Evolutionary conservation across 2,113 vertebrate species (phyloP), one percentile per base, ranked within the genome.

Genomic region (Regulus satrapa): DNA sequence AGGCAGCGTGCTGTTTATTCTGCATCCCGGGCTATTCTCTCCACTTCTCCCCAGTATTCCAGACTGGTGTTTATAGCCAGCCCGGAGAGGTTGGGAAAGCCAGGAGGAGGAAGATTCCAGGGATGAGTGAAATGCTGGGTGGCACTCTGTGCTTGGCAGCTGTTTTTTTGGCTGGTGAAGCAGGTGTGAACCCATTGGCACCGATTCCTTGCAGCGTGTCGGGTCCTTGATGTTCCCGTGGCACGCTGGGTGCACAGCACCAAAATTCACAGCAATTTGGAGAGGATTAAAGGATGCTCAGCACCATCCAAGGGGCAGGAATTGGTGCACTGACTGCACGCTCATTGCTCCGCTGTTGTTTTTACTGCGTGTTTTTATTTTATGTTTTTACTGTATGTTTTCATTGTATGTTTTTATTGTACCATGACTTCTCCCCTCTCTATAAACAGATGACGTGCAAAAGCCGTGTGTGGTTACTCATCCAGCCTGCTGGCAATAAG

Each of bases 381-480:
- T n/a, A 28, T 52, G 73, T n/a, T 77, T 83, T 83, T 14, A 36
- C 43, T 48, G 23, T 48, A 49, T 55, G 71, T 68, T 89, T 86
- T 67, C 13, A 59, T 31, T 86, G 38, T 68, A 59, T 69, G 46
- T 14, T 89, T 92, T 88, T 66, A 21, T 54, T 59, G 45, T 83
- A 59, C 36, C 61, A 7, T 86, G 87, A 40, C 88, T 94, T 63
- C 82, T 95, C 64, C 76, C 64, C 67, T 85, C 90, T 80, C 31
- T 69, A 49, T 83, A 97, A 96, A 96, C 95, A 93, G 79, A 94
- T 96, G 94, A 94, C 85, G 61, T 38, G 75, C 46, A 77, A 31
- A 61, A 91, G 92, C 84, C 14, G 1, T 54, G 74, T 51, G 78
- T 6, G 15, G 75, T 94, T 94, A 94, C 85, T 96, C 90, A 95